Conservation (phyloP, 2,113 vertebrate genomes). For the Gambusia holbrooki region DNA sequence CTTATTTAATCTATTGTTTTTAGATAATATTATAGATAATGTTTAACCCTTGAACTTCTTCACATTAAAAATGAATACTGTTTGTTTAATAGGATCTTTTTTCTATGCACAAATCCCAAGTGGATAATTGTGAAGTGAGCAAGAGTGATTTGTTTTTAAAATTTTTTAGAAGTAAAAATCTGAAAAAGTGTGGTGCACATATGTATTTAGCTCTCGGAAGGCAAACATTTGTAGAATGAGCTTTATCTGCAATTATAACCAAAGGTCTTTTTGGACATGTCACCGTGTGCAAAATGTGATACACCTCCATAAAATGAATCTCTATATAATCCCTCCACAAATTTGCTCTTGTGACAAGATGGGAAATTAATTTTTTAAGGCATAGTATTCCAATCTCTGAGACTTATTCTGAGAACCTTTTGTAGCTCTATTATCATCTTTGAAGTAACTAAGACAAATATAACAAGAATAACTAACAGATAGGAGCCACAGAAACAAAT, state of each 20-base stretch:
- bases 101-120: not conserved
- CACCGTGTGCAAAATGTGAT: no score
- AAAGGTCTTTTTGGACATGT: no score
- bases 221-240: not conserved
- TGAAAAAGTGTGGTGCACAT: not conserved
- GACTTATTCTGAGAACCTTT: not conserved
- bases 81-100: not conserved
- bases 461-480: conserved; percentile 10
- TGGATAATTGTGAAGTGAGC: not conserved
- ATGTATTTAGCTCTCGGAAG: not conserved
- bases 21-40: not conserved
- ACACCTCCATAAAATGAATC: no score
- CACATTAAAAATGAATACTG: not conserved
- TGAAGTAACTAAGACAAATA: not conserved
- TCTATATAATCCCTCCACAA: no score
- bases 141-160: not conserved
- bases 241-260: no score
- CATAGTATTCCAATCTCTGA: not conserved
- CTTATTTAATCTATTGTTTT: conserved; percentile 22
- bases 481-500: conserved; percentile 18
- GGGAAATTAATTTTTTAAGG: not conserved
- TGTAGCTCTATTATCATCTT: not conserved
- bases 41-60: not conserved
- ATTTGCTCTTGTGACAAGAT: not conserved
- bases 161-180: not conserved